phyloP scores from a whole-genome alignment of 2,113 vertebrate genomes.

The Hyperoodon ampullatus region DNA sequence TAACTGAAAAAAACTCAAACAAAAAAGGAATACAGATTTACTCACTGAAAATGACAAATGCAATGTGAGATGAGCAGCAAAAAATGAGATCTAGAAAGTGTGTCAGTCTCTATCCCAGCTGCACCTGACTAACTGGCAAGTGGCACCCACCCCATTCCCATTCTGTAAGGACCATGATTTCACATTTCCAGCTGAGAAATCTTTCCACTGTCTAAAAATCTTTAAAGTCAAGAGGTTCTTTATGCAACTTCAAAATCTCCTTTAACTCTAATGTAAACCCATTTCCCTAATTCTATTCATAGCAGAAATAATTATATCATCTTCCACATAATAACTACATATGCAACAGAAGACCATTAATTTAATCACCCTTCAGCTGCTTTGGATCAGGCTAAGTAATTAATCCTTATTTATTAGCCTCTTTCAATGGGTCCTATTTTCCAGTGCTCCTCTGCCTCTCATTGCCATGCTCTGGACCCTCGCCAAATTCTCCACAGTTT shows the following conservation, averaged over 20 bases:
- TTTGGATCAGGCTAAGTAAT: neutral
- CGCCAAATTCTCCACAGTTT: slow-evolving; percentile 14
- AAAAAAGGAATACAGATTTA: neutral
- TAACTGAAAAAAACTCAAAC: neutral
- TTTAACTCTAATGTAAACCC: slow-evolving; percentile 45
- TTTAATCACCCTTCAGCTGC: neutral
- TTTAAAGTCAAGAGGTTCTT: slow-evolving; percentile 27
- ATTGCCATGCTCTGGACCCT: neutral
- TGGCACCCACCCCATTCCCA: neutral
- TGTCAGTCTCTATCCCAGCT: neutral
- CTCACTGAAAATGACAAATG: neutral
- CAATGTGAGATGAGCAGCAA: neutral
- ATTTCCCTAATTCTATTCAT: slow-evolving; percentile 31
- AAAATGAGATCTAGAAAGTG: neutral
- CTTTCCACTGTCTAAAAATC: neutral
- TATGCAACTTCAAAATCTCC: neutral
- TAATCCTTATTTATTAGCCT: slow-evolving; percentile 5
- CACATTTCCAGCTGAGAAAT: neutral
- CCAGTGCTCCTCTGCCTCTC: neutral
- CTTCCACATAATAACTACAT: neutral
- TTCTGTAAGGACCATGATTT: neutral
- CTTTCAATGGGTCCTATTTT: neutral
- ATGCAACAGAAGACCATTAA: slow-evolving; percentile 47
- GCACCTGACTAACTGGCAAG: neutral
- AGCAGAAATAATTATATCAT: slow-evolving; percentile 46